These are phyloP conservation scores for Temnothorax curvispinosus DNA, from an alignment of 1,140 invertebrate genomes.

Conservation along the genomic window DNA sequence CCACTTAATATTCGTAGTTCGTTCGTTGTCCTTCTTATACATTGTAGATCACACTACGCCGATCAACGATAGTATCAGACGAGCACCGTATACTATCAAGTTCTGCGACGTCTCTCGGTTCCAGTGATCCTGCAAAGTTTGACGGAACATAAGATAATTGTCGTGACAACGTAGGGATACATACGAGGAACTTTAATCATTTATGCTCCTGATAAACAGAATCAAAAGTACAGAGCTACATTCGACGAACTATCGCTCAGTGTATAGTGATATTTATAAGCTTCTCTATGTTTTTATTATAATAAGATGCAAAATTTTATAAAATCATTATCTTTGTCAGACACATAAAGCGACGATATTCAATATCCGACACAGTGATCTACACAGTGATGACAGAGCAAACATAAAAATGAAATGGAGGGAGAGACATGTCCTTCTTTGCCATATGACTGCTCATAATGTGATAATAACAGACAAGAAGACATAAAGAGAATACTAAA, in stretches of 20 bases:
- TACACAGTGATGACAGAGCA: not conserved
- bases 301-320: not conserved
- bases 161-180: not conserved
- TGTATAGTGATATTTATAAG: not conserved
- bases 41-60: too few species aligned
- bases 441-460: too few species aligned
- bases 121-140: not conserved
- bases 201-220: not conserved
- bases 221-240: not conserved
- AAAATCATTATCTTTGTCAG: not conserved
- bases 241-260: not conserved
- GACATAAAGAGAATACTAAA: too few species aligned
- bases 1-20: too few species aligned
- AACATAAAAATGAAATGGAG: not conserved
- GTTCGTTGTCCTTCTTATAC: too few species aligned
- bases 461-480: too few species aligned
- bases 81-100: not conserved
- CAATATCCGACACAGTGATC: not conserved
- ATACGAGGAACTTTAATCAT: not conserved
- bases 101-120: not conserved
- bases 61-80: too few species aligned
- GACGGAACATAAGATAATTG: slow-evolving; percentile 43
- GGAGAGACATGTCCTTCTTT: not conserved
- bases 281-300: not conserved
- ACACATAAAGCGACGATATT: not conserved